Evolutionary conservation across 2,797 vertebrate genomes (phyloP).

Genomic region (Gymnoscopelus braueri): DNA sequence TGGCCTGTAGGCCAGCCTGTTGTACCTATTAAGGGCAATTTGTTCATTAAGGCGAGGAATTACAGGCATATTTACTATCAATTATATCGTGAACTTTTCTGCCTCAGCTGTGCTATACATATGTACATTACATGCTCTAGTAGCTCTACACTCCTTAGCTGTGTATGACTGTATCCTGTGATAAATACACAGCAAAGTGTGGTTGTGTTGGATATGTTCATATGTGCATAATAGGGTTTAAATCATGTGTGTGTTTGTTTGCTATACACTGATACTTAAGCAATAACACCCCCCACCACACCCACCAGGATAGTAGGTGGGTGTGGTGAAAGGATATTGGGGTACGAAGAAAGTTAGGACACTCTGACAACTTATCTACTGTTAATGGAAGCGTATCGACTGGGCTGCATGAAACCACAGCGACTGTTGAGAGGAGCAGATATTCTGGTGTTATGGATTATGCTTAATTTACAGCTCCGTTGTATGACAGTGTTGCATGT

Average conservation of each 20-base stretch:
- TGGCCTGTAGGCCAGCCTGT: too few relatives aligned
- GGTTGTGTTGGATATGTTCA: slow-evolving; percentile 6
- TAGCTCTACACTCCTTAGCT: slow-evolving; percentile 51
- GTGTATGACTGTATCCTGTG: slow-evolving; percentile 61
- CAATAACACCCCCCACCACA: too few relatives aligned
- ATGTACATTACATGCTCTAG: slow-evolving; percentile 37
- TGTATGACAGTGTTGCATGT: too few relatives aligned
- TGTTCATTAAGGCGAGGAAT: too few relatives aligned
- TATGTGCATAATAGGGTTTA: too few relatives aligned
- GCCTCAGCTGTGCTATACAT: slow-evolving; percentile 33
- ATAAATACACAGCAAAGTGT: slow-evolving; percentile 49
- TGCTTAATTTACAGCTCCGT: too few relatives aligned
- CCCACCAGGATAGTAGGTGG: too few relatives aligned
- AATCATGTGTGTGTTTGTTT: not conserved
- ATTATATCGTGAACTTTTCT: too few relatives aligned
- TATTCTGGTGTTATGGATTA: slow-evolving; percentile 70
- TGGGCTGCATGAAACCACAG: slow-evolving; percentile 83
- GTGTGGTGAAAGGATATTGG: slow-evolving; percentile 8
- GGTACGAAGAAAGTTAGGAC: slow-evolving; percentile 40
- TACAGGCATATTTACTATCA: too few relatives aligned
- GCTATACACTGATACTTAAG: too few relatives aligned
- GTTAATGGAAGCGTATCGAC: slow-evolving; percentile 95
- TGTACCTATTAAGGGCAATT: too few relatives aligned
- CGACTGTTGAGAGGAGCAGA: slow-evolving; percentile 74
- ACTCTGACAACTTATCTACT: slow-evolving; percentile 77